Base-by-base conservation (phyloP, 2,888 invertebrate genomes). In the Melanargia galathea region DNA sequence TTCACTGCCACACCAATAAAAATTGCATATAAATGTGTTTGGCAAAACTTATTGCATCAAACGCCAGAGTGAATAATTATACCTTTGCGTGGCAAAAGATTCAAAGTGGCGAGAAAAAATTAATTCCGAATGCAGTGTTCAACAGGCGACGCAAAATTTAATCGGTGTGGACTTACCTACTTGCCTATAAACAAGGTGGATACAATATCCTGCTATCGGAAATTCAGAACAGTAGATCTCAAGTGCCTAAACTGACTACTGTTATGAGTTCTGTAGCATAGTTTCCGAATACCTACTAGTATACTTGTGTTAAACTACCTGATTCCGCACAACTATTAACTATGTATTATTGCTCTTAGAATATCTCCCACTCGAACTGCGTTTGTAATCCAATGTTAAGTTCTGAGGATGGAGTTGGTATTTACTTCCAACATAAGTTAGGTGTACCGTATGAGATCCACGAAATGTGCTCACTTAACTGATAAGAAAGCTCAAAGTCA, bases 221-320 rank as follows among this genome's bases (percentile, higher is more conserved):
- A 8, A 43, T 43, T 43, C 43, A 2, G 13, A 35, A 35, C 52
- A 20, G 18, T 35, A 52, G 33, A 52, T 52, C 35, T 52, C 45
- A 45, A 30, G 45, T 33, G 43, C 57, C n/a, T 46, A 38, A 45
- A 57, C 57, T 57, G 18, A 24, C 26, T 30, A 52, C 48, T 58
- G 48, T 57, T 64, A 60, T 64, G 57, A 59, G 45, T 60, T 26
- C 30, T n/a, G 52, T 46, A 57, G 56, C 56, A 64, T 64, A 60
- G 67, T 64, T 62, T 30, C 64, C 22, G 48, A 63, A 65, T 55
- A 49, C 52, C 49, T 60, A 64, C 62, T 60, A 61, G 40, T 46
- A 8, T 46, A 57, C 62, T 60, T 51, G 51, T 51, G 59, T 64
- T 58, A 45, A 58, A 60, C 54, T 60, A 61, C 26, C 26, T 22